A percentile compares a stretch with the other conserved stretches of the same genome.
phyloP scores from a whole-genome alignment of 2,113 vertebrate species.

The Sinocyclocheilus anshuiensis region DNA sequence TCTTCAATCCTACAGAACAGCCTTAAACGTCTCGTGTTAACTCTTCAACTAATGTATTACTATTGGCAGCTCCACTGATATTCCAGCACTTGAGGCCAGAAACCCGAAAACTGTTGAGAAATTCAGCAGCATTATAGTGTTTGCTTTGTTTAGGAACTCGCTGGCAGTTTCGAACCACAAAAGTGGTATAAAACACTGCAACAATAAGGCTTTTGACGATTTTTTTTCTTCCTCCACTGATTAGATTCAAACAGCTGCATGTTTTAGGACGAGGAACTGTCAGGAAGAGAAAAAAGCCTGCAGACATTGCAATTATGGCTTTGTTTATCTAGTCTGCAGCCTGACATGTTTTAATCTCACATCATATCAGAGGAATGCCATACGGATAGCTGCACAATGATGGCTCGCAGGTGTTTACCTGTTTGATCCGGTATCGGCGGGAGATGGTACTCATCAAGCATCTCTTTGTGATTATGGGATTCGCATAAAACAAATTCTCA shows the following conservation, averaged over 20 bases:
- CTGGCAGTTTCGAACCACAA: constrained; percentile 64
- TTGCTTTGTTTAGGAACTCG: constrained; percentile 73
- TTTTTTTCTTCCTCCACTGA: constrained; percentile 57
- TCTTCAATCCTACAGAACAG: constrained; percentile 25
- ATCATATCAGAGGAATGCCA: neutral
- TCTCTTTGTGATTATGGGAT: neutral
- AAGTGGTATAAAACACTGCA: constrained; percentile 66
- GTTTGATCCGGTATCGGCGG: neutral
- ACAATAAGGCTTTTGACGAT: constrained; percentile 75
- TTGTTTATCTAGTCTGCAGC: constrained; percentile 68
- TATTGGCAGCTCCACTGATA: constrained; percentile 62
- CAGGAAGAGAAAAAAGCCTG: constrained; percentile 64
- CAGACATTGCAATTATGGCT: constrained; percentile 74
- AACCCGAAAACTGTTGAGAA: constrained; percentile 68
- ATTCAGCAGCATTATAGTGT: constrained; percentile 68
- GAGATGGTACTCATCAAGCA: neutral
- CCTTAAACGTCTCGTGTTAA: constrained; percentile 41
- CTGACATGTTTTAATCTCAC: constrained; percentile 50
- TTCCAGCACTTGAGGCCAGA: constrained; percentile 67
- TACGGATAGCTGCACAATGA: neutral
- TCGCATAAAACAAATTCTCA: neutral
- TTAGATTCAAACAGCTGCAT: constrained; percentile 71
- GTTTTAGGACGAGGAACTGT: constrained; percentile 65
- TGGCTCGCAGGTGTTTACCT: constrained; percentile 9
- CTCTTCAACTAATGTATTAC: constrained; percentile 60